Percentiles rank a stretch among this genome's conserved stretches.
Evolutionary conservation across 1,140 invertebrate species (phyloP).

Genomic region (Potamilus streckersoni): DNA sequence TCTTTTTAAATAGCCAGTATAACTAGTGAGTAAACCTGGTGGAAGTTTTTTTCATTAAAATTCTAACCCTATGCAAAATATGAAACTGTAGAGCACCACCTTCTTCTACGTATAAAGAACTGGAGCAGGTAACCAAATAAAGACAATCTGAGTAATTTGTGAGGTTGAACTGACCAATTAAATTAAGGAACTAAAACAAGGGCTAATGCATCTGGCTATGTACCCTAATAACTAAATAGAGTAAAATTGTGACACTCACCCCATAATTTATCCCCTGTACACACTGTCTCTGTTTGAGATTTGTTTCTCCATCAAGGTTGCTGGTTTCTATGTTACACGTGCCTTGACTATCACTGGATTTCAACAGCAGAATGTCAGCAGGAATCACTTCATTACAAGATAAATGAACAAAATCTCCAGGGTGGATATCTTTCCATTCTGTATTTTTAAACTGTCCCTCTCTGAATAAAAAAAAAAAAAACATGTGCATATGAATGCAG

Average conservation of each 20-base stretch:
- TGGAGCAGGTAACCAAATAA: too few relatives aligned
- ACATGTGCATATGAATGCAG: background rate
- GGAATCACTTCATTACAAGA: constrained; percentile 97
- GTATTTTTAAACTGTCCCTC: constrained; percentile 71
- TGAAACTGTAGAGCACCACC: too few relatives aligned
- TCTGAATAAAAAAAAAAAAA: constrained; percentile 71
- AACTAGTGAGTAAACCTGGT: too few relatives aligned
- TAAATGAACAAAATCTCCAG: constrained; percentile 95
- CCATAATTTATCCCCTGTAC: constrained; percentile 64
- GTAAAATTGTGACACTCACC: constrained; percentile 21
- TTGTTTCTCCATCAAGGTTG: constrained; percentile 71
- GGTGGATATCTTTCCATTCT: constrained; percentile 85
- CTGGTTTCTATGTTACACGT: constrained; percentile 70
- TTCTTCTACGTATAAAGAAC: too few relatives aligned
- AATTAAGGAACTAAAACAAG: too few relatives aligned
- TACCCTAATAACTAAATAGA: too few relatives aligned
- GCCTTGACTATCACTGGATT: constrained; percentile 64
- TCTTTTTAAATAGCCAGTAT: too few relatives aligned
- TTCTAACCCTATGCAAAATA: too few relatives aligned
- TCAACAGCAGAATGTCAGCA: constrained; percentile 90
- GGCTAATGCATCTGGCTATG: too few relatives aligned
- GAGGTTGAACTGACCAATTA: too few relatives aligned
- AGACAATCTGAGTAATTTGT: too few relatives aligned
- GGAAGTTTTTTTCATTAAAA: too few relatives aligned
- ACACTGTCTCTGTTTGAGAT: constrained; percentile 73